These are phyloP conservation scores for Trichomalopsis sarcophagae DNA, from an alignment of 1,140 invertebrate genomes.

Conservation along the genomic window DNA sequence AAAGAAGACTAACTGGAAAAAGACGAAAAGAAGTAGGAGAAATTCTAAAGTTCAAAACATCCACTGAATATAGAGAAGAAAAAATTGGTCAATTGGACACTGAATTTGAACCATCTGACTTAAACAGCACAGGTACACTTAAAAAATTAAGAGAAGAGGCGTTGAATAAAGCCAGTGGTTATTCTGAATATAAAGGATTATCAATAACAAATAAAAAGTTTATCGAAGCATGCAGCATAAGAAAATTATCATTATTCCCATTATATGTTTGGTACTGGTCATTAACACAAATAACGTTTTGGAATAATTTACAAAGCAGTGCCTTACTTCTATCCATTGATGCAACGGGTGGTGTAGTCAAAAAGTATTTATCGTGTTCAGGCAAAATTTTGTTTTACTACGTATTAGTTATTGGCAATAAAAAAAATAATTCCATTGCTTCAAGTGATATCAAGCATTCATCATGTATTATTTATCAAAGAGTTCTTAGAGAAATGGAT, in stretches of 20 bases:
- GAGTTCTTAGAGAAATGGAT: not conserved
- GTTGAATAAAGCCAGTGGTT: not conserved
- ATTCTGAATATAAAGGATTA: not conserved
- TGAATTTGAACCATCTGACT: not conserved
- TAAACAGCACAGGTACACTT: not conserved
- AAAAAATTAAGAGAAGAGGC: conserved; percentile 2
- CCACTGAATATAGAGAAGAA: not conserved
- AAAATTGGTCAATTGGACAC: not conserved
- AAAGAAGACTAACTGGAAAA: not conserved
- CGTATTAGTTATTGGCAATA: not conserved
- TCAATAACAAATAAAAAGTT: not conserved
- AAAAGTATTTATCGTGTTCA: not conserved
- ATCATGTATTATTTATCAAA: not conserved
- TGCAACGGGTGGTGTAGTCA: not conserved
- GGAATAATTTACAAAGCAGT: not conserved
- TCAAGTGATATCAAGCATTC: not conserved
- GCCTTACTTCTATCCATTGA: not conserved
- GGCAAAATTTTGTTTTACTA: conserved; percentile 5
- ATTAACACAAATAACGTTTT: not conserved
- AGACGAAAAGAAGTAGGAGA: not conserved
- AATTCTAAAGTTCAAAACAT: not conserved
- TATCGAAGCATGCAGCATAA: not conserved
- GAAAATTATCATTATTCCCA: not conserved
- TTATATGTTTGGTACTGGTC: conserved; percentile 9
- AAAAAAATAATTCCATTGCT: not conserved